phyloP scores from a whole-genome alignment of 2,113 vertebrate genomes.

The Saccopteryx leptura region DNA sequence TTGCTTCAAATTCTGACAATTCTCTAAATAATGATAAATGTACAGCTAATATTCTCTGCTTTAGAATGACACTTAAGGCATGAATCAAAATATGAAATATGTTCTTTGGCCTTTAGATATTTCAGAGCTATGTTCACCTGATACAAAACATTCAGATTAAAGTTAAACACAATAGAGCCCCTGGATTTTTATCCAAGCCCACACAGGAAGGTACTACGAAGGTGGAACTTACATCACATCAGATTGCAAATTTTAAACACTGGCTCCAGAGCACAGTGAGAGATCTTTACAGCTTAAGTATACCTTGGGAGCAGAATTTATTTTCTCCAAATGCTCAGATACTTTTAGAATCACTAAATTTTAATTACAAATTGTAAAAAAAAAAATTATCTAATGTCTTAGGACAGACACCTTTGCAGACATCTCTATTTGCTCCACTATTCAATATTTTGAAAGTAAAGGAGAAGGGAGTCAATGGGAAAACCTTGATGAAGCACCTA shows the following conservation, averaged over 20 bases:
- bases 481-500: neutral
- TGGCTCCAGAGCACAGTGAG: rapidly evolving
- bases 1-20: neutral
- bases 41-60: neutral
- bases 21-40: neutral
- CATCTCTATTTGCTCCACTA: rapidly evolving
- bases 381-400: neutral
- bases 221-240: neutral
- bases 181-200: rapidly evolving
- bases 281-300: neutral
- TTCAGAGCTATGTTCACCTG: neutral
- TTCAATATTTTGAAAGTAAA: neutral
- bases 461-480: neutral
- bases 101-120: neutral
- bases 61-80: neutral
- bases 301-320: neutral
- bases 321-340: slow-evolving; percentile 10
- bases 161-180: neutral
- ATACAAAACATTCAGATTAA: neutral
- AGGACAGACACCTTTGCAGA: neutral
- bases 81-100: neutral
- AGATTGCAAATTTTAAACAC: neutral
- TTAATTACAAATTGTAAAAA: neutral
- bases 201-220: neutral
- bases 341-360: neutral